Base-by-base conservation (phyloP, 2,797 vertebrate genomes). In the Scleropages formosus region DNA sequence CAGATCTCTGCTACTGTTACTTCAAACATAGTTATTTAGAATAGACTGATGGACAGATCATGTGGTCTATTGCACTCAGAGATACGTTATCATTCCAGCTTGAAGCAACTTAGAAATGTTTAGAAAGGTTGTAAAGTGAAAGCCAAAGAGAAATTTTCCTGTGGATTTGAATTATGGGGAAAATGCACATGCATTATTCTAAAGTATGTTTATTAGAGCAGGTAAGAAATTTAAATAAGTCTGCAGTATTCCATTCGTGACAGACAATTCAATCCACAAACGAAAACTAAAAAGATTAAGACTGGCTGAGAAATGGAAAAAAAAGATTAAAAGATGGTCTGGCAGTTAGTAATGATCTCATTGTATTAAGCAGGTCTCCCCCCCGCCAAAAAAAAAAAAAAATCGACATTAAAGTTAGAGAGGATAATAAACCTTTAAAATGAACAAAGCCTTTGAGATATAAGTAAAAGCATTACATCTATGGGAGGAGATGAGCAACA, bases 21-120 rank as follows among this genome's bases (percentile, higher is more conserved):
- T n/a, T n/a, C n/a, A n/a, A n/a, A n/a, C n/a, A n/a, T n/a, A n/a
- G n/a, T n/a, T 39, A 39, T 39, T 39, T 31, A 6, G 39, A 39
- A 39, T 39, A 31, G 31, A 39, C 39, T 39, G 31, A 39, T 39
- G 31, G 6, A 39, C 39, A 39, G 31, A 39, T 39, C 39, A 31
- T 39, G 6, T 39, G 31, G 31, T 49, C 24, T 68, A 49, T 22
- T 13, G 20, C 49, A 68, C 46, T 20, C 12, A 47, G 16, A 68
- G 51, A 11, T 4, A 18, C 68, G 47, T 68, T 44, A 64, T 56
- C 18, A 11, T 2, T 56, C 18, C 53, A 68, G 51, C 22, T 13
- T 20, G 18, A 46, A 20, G 39, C 24, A 46, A 68, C 68, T 22
- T 68, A 46, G 46, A 68, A 49, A 47, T 68, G 51, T 68, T 44